Percentiles rank a stretch among this genome's conserved stretches.
These are phyloP conservation scores for Amphiduros pacificus DNA, from an alignment of 2,888 invertebrate genomes.

Conservation along the genomic window DNA sequence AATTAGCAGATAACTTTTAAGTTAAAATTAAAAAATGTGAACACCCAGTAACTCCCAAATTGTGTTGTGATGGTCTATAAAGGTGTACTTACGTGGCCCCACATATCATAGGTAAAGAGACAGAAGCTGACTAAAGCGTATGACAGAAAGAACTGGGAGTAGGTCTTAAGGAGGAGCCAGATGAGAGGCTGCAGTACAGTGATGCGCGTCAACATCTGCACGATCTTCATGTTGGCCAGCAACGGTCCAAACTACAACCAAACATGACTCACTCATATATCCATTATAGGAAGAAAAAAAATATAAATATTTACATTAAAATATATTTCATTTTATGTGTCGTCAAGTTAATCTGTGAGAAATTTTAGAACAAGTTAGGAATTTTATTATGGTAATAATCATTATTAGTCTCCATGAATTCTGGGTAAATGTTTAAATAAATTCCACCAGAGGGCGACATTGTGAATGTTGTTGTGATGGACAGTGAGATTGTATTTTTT, in stretches of 20 bases:
- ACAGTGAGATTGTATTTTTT: too few species aligned
- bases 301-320: neutral
- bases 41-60: too few species aligned
- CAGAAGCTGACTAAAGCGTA: constrained; percentile 53
- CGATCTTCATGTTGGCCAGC: neutral
- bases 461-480: too few species aligned
- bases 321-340: neutral
- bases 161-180: constrained; percentile 39
- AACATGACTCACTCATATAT: neutral
- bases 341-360: neutral
- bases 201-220: constrained; percentile 6
- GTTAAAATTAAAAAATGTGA: too few species aligned
- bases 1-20: too few species aligned
- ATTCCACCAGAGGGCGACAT: too few species aligned
- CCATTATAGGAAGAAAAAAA: too few species aligned
- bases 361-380: too few species aligned
- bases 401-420: too few species aligned
- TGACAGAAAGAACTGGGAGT: constrained; percentile 40
- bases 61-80: neutral
- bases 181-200: constrained; percentile 30
- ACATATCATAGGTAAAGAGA: constrained; percentile 37
- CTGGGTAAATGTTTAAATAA: too few species aligned
- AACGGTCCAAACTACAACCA: constrained; percentile 6
- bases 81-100: constrained; percentile 34
- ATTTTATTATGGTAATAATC: too few species aligned